phyloP scores from a whole-genome alignment of 64 coral and sea anemone species.

The Montipora capricornis region DNA sequence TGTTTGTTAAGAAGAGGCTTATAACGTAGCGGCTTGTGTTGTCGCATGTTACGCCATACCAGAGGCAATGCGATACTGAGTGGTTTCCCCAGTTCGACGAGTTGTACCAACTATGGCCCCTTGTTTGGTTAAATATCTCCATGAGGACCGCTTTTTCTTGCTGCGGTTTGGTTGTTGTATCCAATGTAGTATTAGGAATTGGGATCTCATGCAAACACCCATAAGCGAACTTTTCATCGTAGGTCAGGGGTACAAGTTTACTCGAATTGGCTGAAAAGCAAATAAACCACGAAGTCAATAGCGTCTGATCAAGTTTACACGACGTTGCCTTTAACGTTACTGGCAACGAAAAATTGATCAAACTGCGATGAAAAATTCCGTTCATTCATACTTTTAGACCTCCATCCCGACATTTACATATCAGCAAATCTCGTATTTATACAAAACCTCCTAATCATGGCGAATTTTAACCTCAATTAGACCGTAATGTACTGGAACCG shows the following conservation, averaged over 20 bases:
- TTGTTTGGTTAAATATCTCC: constrained; percentile 59
- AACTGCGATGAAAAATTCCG: no score
- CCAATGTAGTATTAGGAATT: constrained; percentile 11
- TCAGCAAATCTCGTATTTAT: no score
- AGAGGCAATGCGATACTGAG: constrained; percentile 58
- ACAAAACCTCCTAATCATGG: no score
- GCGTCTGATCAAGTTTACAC: no score
- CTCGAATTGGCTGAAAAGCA: neutral
- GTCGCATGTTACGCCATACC: constrained; percentile 78
- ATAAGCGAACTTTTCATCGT: neutral
- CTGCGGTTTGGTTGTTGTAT: constrained; percentile 54
- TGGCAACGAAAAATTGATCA: no score
- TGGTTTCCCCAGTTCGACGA: constrained; percentile 53
- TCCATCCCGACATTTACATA: no score
- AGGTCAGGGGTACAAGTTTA: no score
- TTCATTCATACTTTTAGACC: no score
- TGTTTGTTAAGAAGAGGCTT: constrained; percentile 47
- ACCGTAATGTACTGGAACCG: no score
- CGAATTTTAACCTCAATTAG: no score
- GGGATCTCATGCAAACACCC: neutral
- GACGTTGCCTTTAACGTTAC: no score
- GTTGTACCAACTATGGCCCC: constrained; percentile 47
- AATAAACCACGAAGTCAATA: neutral
- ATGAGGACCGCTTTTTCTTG: constrained; percentile 59
- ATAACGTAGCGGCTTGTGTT: constrained; percentile 41